Percentiles rank a stretch among this genome's conserved stretches.
Conservation (phyloP, 1,140 invertebrate genomes). For the Formica selysi region DNA sequence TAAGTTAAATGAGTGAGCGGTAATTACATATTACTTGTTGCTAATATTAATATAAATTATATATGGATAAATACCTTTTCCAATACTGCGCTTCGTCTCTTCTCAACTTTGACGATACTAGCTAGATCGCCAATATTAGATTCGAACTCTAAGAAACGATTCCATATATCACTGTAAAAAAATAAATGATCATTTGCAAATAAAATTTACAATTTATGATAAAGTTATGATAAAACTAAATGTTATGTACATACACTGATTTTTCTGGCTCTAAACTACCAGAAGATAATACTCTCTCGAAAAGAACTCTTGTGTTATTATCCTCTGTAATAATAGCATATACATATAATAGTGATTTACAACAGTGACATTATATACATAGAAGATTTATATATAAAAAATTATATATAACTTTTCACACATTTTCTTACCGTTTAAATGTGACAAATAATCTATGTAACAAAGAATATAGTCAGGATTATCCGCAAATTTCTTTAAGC, state of each 20-base stretch:
- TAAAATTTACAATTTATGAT: not conserved
- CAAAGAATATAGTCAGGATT: slow-evolving; percentile 97
- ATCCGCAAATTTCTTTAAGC: slow-evolving; percentile 98
- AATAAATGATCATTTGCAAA: not conserved
- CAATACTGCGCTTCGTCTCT: slow-evolving; percentile 95
- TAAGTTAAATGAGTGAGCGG: not conserved
- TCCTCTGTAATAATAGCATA: slow-evolving; percentile 92
- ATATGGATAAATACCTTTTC: slow-evolving; percentile 90
- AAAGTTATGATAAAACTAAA: not conserved
- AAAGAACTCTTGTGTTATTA: slow-evolving; percentile 99
- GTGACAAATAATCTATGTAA: slow-evolving; percentile 99
- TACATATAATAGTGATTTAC: not conserved
- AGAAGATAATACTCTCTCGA: slow-evolving; percentile 98
- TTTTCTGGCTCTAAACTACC: slow-evolving; percentile 96
- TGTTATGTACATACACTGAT: slow-evolving; percentile 91
- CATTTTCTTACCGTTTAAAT: slow-evolving; percentile 94
- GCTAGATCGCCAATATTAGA: slow-evolving; percentile 99
- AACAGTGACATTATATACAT: not conserved
- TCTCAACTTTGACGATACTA: slow-evolving; percentile 99
- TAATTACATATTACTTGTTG: slow-evolving; percentile 2
- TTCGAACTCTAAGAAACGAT: slow-evolving; percentile 99
- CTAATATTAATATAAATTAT: not conserved
- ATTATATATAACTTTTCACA: not conserved
- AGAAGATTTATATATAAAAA: not conserved
- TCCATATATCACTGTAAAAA: slow-evolving; percentile 97